These are phyloP conservation scores for Hepsetus odoe DNA, from an alignment of 2,113 vertebrate species.

Conservation along the genomic window DNA sequence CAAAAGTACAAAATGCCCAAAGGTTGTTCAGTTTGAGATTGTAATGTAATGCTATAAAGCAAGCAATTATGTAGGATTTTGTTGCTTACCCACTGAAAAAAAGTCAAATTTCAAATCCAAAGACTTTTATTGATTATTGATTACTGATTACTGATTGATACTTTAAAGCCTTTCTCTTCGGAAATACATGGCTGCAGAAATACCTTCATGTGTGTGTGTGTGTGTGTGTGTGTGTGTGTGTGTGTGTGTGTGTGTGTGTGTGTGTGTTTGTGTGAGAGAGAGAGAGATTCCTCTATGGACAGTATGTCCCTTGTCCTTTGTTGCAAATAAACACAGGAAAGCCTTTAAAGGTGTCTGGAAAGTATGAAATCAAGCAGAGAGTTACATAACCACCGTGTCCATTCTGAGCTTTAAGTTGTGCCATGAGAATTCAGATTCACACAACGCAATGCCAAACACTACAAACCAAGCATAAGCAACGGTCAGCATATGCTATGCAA, in stretches of 20 bases:
- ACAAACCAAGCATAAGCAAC: background rate
- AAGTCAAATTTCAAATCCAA: too few species aligned
- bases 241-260: background rate
- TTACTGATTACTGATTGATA: too few species aligned
- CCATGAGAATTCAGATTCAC: background rate
- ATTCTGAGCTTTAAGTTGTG: background rate
- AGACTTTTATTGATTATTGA: too few species aligned
- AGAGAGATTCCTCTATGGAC: conserved; percentile 54
- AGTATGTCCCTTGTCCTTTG: conserved; percentile 61
- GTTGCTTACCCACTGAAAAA: too few species aligned
- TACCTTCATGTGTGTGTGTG: too few species aligned
- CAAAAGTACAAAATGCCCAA: too few species aligned
- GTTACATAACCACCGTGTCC: conserved; percentile 66
- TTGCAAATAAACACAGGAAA: conserved; percentile 75
- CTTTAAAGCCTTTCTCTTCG: too few species aligned
- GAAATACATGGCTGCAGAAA: too few species aligned
- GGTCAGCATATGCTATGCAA: background rate
- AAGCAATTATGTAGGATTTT: too few species aligned
- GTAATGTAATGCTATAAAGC: too few species aligned
- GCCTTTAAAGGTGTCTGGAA: conserved; percentile 66
- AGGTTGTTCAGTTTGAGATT: too few species aligned
- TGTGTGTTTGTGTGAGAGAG: conserved; percentile 22
- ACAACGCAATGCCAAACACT: background rate
- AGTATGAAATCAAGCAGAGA: conserved; percentile 56
- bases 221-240: too few species aligned